Evolutionary conservation across 1,140 invertebrate species (phyloP), one percentile per base, ranked within the genome.

Genomic region (Chrysopa pallens): DNA sequence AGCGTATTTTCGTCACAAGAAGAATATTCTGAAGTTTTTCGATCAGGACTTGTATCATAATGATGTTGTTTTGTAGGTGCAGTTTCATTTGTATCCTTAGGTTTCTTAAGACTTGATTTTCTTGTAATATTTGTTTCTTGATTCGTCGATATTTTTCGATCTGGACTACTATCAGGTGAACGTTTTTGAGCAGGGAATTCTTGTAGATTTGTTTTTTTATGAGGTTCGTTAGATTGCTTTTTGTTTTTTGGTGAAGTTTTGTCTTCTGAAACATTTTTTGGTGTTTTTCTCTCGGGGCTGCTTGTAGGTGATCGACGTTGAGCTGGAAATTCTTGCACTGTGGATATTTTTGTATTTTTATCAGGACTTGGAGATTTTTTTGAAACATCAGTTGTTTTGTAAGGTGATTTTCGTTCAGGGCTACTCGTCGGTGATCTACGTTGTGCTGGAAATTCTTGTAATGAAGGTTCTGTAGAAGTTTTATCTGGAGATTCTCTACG

Each of bases 401-500:
- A 11, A 33, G 31, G 31, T 11, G 31, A 9, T 12, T 33, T 33
- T 33, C 31, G 31, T 33, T 33, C 31, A 33, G 31, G 31, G 6
- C 31, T 33, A 33, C 31, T 33, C 8, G 8, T 12, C 8, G 31
- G 31, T 2, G 31, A 33, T 11, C 31, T 2, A 2, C 31, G 31
- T 6, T 33, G 31, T 12, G 31, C 8, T 33, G 31, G 31, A 33
- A 33, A 33, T 33, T 33, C 31, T 33, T 33, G 31, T 33, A 33
- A 2, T 13, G 46, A 35, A 39, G 51, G 40, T 42, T 47, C 36
- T 40, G 46, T 46, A 36, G 53, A 42, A 42, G 46, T 42, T 50
- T 55, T 42, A 43, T 57, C 58, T 6, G 59, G 57, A 23, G 59
- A 62, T 12, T 52, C 42, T 41, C 50, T 56, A 31, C 53, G 48